Evolutionary conservation across 2,113 vertebrate genomes (phyloP), one percentile per base, ranked within the genome.

Genomic region (Phaethornis superciliosus): DNA sequence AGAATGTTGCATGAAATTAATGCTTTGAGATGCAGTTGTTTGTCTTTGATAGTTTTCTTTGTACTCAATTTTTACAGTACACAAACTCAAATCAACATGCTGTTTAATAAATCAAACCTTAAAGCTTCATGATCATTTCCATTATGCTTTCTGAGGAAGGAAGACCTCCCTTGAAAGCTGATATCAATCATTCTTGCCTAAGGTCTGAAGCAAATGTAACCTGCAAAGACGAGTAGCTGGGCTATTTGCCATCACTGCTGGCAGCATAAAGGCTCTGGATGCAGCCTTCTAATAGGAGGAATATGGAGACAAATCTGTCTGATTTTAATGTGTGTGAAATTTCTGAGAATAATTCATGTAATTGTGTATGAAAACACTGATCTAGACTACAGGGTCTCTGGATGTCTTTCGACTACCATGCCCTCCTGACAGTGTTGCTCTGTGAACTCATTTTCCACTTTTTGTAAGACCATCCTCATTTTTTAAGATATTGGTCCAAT

Each of bases 191-290:
- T 89, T 91, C 59, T 93, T 88, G 22, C 85, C 55, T 83, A 72
- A 88, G 93, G 84, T 94, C 91, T 94, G 84, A 95, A 93, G 87
- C 64, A 91, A 95, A 88, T 93, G 81, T 91, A 96, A 95, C 95
- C 91, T 96, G 87, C 67, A 93, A 96, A 94, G 93, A 64, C 91
- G 95, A 93, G 91, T 92, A 91, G 71, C 91, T 96, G 95, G 94
- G 95, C 94, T 96, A 92, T 93, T 85, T 96, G 91, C 93, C 94
- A 95, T 96, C 91, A 44, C 83, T 89, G 85, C 91, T 96, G 94
- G 94, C 93, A 95, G 87, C 87, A 32, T 71, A 24, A 88, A 77
- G 71, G 28, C 85, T 94, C 71, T 2, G 33, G 79, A 91, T 91
- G 62, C 84, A 85, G 67, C 33, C 47, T 78, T 88, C 63, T 96